These are phyloP conservation scores for Pterostichus madidus DNA, from an alignment of 2,888 invertebrate genomes.

Conservation along the genomic window DNA sequence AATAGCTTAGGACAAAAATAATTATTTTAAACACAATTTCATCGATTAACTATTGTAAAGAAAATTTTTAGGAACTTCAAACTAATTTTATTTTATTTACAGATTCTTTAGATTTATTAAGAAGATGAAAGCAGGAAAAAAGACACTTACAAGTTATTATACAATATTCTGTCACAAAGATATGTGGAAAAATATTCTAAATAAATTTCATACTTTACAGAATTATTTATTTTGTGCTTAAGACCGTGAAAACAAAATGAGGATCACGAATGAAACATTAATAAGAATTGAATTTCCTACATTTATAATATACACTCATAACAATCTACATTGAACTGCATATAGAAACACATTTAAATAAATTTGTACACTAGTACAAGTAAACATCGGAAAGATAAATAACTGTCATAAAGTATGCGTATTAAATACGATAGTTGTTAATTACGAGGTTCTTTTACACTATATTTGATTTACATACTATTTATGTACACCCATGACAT, in stretches of 20 bases:
- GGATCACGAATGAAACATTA: background rate
- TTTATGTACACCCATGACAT: constrained; percentile 58
- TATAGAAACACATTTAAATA: constrained; percentile 10
- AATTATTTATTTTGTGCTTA: background rate
- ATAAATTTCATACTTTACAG: background rate
- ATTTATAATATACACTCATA: no score
- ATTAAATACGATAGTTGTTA: constrained; percentile 33
- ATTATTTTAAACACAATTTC: no score
- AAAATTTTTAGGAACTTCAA: no score
- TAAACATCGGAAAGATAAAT: constrained; percentile 4
- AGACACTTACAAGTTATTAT: no score
- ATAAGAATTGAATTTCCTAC: background rate
- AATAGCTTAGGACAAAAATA: no score
- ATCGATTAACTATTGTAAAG: no score
- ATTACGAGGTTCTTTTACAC: constrained; percentile 45
- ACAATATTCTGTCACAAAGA: no score
- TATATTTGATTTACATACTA: constrained; percentile 49
- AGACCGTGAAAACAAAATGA: background rate
- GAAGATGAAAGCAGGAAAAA: no score
- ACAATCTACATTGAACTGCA: no score
- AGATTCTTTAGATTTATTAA: no score
- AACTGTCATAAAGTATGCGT: constrained; percentile 7
- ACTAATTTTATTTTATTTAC: no score
- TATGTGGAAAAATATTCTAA: no score
- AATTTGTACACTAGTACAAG: background rate